Evolutionary conservation across 1,140 invertebrate species (phyloP).

Genomic region (Trissolcus basalis): DNA sequence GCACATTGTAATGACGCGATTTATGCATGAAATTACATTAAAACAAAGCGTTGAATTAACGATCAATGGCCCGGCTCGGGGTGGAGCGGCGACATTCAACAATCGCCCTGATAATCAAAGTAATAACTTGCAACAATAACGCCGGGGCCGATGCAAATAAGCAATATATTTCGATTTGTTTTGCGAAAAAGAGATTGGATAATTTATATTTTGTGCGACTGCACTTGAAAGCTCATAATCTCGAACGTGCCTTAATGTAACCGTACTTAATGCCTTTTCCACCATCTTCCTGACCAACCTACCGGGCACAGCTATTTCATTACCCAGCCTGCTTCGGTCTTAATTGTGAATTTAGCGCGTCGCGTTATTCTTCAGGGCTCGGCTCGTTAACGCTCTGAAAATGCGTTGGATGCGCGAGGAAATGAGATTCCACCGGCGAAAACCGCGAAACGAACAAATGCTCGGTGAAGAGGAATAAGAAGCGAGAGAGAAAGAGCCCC

Average conservation of each 20-base stretch:
- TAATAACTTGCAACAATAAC: conserved; percentile 23
- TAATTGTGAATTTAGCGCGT: conserved; percentile 64
- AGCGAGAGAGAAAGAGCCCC: conserved; percentile 36
- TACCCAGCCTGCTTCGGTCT: conserved; percentile 58
- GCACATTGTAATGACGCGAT: conserved; percentile 9
- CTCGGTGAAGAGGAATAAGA: conserved; percentile 48
- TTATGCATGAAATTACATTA: conserved; percentile 19
- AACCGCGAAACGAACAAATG: conserved; percentile 59
- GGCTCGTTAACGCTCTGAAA: conserved; percentile 61
- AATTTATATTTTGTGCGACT: conserved; percentile 46
- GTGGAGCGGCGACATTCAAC: conserved; percentile 12
- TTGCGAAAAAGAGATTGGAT: conserved; percentile 30
- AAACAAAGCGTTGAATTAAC: conserved; percentile 31
- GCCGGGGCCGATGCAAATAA: conserved; percentile 16
- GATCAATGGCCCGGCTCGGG: conserved; percentile 8
- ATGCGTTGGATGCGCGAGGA: conserved; percentile 59
- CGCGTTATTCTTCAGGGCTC: conserved; percentile 61
- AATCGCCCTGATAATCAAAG: conserved; percentile 29
- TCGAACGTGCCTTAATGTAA: conserved; percentile 48
- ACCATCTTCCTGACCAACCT: conserved; percentile 51
- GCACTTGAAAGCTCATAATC: conserved; percentile 55
- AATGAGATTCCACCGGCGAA: conserved; percentile 59
- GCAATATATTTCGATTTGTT: conserved; percentile 38
- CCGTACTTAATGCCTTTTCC: conserved; percentile 52
- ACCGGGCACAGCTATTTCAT: conserved; percentile 54